phyloP scores from a whole-genome alignment of 2,113 vertebrate genomes.

The Ictalurus furcatus region DNA sequence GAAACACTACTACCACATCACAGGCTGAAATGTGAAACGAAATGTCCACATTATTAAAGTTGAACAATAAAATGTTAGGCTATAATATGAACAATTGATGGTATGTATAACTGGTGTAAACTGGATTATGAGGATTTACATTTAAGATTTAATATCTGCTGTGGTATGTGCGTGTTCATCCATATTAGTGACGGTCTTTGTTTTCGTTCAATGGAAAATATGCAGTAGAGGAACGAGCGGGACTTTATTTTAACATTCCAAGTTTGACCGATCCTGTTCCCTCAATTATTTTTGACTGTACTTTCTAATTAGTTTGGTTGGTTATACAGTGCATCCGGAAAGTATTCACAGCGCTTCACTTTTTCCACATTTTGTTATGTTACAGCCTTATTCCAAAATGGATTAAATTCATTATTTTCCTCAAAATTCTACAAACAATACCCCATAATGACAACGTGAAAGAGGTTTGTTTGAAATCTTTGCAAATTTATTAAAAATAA shows the following conservation, averaged over 20 bases:
- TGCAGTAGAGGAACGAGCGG: background rate
- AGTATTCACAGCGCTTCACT: too few relatives aligned
- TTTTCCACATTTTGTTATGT: too few relatives aligned
- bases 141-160: background rate
- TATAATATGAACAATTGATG: background rate
- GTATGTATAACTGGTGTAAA: background rate
- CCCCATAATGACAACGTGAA: too few relatives aligned
- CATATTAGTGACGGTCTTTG: background rate
- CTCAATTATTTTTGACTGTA: background rate
- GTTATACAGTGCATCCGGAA: background rate
- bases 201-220: background rate
- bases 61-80: background rate
- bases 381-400: too few relatives aligned
- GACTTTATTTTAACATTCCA: background rate
- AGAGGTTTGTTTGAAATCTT: too few relatives aligned
- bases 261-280: background rate
- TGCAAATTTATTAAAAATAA: too few relatives aligned
- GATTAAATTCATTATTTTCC: too few relatives aligned
- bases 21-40: background rate
- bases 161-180: background rate
- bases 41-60: background rate
- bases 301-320: background rate
- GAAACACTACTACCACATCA: conserved; percentile 23
- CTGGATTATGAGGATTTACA: background rate
- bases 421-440: too few relatives aligned